These are phyloP conservation scores for Netelia inedita DNA, from an alignment of 2,888 invertebrate genomes.

Conservation along the genomic window DNA sequence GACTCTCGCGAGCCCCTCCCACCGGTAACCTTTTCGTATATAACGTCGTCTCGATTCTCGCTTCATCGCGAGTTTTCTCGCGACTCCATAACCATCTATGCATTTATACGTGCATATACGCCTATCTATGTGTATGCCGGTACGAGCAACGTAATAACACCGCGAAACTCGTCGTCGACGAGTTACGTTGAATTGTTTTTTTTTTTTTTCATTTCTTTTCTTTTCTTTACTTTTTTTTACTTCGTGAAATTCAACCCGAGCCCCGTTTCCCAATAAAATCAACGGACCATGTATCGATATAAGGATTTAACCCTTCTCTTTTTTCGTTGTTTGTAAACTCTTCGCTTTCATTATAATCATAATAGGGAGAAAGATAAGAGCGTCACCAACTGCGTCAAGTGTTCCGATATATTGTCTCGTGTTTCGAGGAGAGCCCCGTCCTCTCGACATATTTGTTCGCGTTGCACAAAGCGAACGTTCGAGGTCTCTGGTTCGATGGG, in stretches of 20 bases:
- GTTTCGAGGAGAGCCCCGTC: constrained; percentile 7
- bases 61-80: constrained; percentile 15
- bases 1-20: constrained; percentile 39
- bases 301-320: constrained; percentile 29
- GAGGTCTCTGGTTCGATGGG: not conserved
- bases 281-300: constrained; percentile 22
- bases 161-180: constrained; percentile 8
- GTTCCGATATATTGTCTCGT: constrained; percentile 17
- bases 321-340: not conserved
- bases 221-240: not conserved
- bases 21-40: constrained; percentile 49
- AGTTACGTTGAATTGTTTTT: constrained; percentile 3
- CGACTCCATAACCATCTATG: not conserved
- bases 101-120: not conserved
- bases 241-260: constrained; percentile 3
- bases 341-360: constrained; percentile 26
- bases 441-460: constrained; percentile 13
- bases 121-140: not conserved
- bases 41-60: constrained; percentile 6
- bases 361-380: constrained; percentile 33
- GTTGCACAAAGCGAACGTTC: constrained; percentile 14
- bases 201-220: not conserved
- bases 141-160: not conserved
- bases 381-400: constrained; percentile 44
- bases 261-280: not conserved